Conservation (phyloP, 1,140 invertebrate genomes). For the Drosophila willistoni region DNA sequence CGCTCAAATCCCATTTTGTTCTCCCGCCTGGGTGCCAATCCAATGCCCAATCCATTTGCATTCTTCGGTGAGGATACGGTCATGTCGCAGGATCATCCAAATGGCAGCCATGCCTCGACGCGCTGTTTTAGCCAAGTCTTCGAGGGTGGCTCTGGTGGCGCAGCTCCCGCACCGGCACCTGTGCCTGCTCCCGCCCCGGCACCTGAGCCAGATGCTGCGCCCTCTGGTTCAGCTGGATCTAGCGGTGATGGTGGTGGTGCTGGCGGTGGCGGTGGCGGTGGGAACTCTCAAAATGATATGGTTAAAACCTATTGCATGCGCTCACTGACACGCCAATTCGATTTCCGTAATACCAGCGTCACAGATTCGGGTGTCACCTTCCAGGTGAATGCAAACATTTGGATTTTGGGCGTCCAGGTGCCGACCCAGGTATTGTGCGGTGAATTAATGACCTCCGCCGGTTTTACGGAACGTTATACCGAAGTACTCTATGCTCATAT, state of each 20-base stretch:
- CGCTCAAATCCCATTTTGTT: constrained; percentile 23
- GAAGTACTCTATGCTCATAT: constrained; percentile 92
- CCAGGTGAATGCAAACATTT: constrained; percentile 90
- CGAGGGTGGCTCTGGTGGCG: constrained; percentile 18
- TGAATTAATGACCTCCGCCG: constrained; percentile 83
- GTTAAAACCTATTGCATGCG: constrained; percentile 88
- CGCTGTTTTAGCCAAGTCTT: constrained; percentile 45
- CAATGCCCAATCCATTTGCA: constrained; percentile 20
- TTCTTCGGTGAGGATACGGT: constrained; percentile 33
- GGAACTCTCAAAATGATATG: constrained; percentile 76
- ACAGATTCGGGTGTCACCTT: constrained; percentile 90
- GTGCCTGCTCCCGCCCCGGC: background rate
- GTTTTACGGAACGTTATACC: constrained; percentile 85
- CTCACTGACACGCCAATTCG: constrained; percentile 86
- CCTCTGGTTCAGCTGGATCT: background rate
- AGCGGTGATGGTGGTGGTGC: background rate
- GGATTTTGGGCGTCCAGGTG: constrained; percentile 88
- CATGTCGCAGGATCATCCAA: constrained; percentile 11
- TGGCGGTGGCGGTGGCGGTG: background rate
- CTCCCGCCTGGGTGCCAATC: constrained; percentile 27
- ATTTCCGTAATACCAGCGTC: constrained; percentile 88
- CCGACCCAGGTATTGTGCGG: constrained; percentile 86
- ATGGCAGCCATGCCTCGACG: constrained; percentile 9
- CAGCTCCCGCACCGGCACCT: constrained; percentile 3
- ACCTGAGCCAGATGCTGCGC: background rate